Conservation (phyloP, 2,113 vertebrate species). For the Canis aureus region DNA sequence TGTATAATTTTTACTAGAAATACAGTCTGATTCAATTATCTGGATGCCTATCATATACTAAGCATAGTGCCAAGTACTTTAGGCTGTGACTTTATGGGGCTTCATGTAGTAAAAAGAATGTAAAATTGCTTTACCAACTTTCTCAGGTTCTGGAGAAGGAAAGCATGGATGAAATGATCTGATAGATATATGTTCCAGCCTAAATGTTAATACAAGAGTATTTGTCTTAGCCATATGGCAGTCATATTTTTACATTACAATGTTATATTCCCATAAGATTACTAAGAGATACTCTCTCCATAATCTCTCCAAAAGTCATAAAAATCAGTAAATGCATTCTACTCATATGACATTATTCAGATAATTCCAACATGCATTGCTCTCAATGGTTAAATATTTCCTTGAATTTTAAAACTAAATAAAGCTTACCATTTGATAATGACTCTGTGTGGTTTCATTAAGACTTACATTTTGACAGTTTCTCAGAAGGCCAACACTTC, state of each 20-base stretch:
- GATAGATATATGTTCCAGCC: background rate
- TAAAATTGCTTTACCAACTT: background rate
- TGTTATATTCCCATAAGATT: background rate
- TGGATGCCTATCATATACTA: background rate
- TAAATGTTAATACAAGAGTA: background rate
- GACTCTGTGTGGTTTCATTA: slow-evolving; percentile 59
- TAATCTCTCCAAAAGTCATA: background rate
- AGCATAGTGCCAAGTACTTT: background rate
- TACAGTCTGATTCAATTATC: background rate
- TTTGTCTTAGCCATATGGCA: background rate
- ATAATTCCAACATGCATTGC: background rate
- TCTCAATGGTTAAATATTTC: slow-evolving; percentile 58
- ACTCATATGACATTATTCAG: background rate
- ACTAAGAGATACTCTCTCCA: background rate
- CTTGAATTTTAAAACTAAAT: slow-evolving; percentile 59
- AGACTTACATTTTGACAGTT: slow-evolving; percentile 72
- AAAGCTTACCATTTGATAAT: slow-evolving; percentile 22
- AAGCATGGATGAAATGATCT: slow-evolving; percentile 10
- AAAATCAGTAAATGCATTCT: background rate
- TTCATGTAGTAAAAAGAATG: background rate
- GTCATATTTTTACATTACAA: background rate
- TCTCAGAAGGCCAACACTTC: slow-evolving; percentile 66
- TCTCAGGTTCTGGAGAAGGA: background rate
- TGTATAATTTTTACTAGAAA: background rate
- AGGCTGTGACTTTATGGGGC: background rate